Conservation (phyloP, 2,888 invertebrate species). For the Cancer borealis region DNA sequence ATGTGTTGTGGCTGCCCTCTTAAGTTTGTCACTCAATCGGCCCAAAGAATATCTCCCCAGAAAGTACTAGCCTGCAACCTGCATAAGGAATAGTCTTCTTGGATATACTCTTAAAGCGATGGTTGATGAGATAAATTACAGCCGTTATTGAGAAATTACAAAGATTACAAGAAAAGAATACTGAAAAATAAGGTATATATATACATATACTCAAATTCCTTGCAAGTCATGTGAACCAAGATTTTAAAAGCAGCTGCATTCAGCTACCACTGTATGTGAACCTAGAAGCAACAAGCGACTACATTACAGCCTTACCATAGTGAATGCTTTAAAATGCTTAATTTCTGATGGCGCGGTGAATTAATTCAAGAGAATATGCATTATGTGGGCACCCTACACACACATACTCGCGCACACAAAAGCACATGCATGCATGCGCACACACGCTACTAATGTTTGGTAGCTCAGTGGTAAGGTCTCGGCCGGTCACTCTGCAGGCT, state of each 20-base stretch:
- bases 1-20: neutral
- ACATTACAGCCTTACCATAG: slow-evolving; percentile 4
- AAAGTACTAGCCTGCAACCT: slow-evolving; percentile 44
- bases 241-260: neutral
- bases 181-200: slow-evolving; percentile 28
- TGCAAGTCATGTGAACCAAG: neutral
- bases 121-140: slow-evolving; percentile 34
- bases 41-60: slow-evolving; percentile 9
- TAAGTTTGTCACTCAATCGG: neutral
- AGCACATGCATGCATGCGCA: neutral
- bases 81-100: slow-evolving; percentile 23
- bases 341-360: neutral
- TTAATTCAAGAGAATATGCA: slow-evolving; percentile 10
- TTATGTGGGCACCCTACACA: neutral
- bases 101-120: neutral
- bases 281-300: slow-evolving; percentile 36
- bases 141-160: slow-evolving; percentile 23
- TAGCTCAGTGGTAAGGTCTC: too few relatives aligned
- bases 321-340: slow-evolving; percentile 18
- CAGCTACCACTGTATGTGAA: neutral
- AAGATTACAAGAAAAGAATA: slow-evolving; percentile 33
- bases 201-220: neutral
- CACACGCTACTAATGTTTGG: neutral
- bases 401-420: neutral
- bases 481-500: too few relatives aligned